Evolutionary conservation across 2,113 vertebrate species (phyloP).

Genomic region (Raja brachyura): DNA sequence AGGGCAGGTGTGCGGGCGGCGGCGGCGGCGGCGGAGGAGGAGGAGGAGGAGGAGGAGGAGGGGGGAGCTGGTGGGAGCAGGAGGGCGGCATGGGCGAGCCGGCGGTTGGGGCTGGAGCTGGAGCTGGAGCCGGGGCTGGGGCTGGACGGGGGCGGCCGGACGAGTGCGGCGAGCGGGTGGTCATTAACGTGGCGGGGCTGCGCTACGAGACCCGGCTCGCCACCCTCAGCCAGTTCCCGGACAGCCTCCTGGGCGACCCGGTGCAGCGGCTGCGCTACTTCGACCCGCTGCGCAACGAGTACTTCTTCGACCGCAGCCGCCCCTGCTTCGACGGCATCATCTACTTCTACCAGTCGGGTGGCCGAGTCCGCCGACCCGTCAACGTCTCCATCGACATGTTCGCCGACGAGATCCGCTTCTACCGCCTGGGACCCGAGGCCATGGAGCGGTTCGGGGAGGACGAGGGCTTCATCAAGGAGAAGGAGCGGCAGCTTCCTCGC

Average conservation of each 20-base stretch:
- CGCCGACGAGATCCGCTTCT: slow-evolving; percentile 87
- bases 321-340: slow-evolving; percentile 93
- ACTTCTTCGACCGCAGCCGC: slow-evolving; percentile 94
- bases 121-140: not conserved
- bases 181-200: slow-evolving; percentile 89
- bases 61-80: slow-evolving; percentile 51
- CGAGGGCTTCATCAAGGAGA: slow-evolving; percentile 86
- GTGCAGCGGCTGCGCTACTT: slow-evolving; percentile 87
- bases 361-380: slow-evolving; percentile 81
- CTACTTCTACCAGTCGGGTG: slow-evolving; percentile 92
- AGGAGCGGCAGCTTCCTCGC: slow-evolving; percentile 79
- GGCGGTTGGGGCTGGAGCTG: slow-evolving; percentile 39
- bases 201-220: slow-evolving; percentile 89
- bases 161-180: slow-evolving; percentile 70
- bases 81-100: slow-evolving; percentile 62
- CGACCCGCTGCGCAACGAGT: slow-evolving; percentile 90
- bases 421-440: slow-evolving; percentile 86
- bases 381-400: slow-evolving; percentile 92
- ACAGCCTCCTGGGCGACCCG: slow-evolving; percentile 85
- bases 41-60: slow-evolving; percentile 52
- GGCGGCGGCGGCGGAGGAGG: no score
- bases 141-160: slow-evolving; percentile 47
- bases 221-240: slow-evolving; percentile 89
- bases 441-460: slow-evolving; percentile 88
- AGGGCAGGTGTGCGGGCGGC: slow-evolving; percentile 45